phyloP scores from a whole-genome alignment of 2,113 vertebrate genomes.

The Nothoprocta pentlandii region DNA sequence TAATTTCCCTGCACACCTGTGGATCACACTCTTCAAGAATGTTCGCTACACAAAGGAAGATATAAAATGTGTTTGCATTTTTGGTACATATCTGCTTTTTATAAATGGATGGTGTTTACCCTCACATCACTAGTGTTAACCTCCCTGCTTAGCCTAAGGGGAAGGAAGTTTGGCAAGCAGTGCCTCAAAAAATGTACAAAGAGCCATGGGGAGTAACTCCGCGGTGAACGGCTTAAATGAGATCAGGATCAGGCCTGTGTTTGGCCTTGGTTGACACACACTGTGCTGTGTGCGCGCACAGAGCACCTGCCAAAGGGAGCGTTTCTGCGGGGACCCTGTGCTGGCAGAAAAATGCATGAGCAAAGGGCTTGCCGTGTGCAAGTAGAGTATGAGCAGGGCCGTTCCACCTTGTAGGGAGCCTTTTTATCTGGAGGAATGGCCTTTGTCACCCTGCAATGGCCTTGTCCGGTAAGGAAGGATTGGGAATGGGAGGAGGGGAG shows the following conservation, averaged over 20 bases:
- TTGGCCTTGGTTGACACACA: background rate
- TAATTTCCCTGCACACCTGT: background rate
- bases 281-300: background rate
- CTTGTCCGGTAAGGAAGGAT: background rate
- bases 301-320: background rate
- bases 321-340: background rate
- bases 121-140: background rate
- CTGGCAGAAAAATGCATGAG: background rate
- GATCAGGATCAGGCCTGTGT: background rate
- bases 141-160: background rate
- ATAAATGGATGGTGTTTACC: background rate
- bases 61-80: background rate
- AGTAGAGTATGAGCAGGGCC: background rate
- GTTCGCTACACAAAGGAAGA: background rate
- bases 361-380: background rate
- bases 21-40: background rate
- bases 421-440: background rate
- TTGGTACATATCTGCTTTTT: background rate
- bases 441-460: background rate
- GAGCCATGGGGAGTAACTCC: background rate
- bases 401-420: background rate
- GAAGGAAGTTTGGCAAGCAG: background rate
- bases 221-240: background rate
- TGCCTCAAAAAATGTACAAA: background rate
- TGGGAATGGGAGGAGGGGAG: background rate